A percentile compares a stretch with the other conserved stretches of the same genome.
Evolutionary conservation across 2,113 vertebrate genomes (phyloP).

Genomic region (Sorex araneus): DNA sequence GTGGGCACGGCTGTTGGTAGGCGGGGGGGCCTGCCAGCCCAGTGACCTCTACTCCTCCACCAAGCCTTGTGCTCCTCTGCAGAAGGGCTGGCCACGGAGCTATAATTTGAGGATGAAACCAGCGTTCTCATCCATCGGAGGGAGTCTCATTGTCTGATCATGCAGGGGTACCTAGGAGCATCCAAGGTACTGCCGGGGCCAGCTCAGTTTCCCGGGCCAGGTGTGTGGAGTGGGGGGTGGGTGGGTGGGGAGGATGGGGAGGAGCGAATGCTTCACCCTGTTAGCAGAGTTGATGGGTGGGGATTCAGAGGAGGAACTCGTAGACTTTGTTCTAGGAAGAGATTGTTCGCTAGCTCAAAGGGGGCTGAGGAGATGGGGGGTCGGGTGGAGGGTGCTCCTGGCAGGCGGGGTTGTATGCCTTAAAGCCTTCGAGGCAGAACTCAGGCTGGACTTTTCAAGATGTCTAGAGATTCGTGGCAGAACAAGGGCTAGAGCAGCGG

Average conservation of each 20-base stretch:
- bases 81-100: not conserved
- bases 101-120: not conserved
- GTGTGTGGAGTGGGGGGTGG: too few species aligned
- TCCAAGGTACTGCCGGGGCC: not conserved
- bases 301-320: not conserved
- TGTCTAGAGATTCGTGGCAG: too few species aligned
- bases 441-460: not conserved
- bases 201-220: not conserved
- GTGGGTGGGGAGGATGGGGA: too few species aligned
- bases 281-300: rapidly evolving
- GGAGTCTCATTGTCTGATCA: not conserved
- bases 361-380: not conserved
- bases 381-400: not conserved
- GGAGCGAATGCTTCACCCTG: not conserved
- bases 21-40: not conserved
- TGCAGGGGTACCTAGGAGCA: not conserved
- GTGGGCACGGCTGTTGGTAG: not conserved
- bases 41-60: not conserved
- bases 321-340: not conserved
- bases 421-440: not conserved
- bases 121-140: rapidly evolving
- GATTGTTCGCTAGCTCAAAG: not conserved
- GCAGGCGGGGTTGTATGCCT: rapidly evolving
- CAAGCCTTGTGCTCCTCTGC: not conserved
- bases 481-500: not conserved